Conservation (phyloP, 1,140 invertebrate species). For the Piezodorus guildinii region DNA sequence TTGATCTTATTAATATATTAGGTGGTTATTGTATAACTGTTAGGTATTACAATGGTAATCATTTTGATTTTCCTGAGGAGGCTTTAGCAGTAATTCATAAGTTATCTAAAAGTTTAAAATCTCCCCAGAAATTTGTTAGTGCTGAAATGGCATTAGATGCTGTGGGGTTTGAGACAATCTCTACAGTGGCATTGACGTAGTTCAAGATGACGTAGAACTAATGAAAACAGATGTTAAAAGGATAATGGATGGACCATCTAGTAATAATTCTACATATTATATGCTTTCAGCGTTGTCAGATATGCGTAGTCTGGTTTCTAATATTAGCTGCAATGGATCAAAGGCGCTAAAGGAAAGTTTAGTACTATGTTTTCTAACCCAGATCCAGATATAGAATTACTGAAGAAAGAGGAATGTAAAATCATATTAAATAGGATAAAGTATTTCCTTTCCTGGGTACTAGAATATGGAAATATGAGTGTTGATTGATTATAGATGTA, state of each 20-base stretch:
- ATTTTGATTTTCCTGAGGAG: slow-evolving; percentile 45
- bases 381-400: no score
- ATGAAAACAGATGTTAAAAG: slow-evolving; percentile 35
- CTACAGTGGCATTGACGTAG: slow-evolving; percentile 34
- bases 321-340: slow-evolving; percentile 35
- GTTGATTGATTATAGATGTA: no score
- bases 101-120: slow-evolving; percentile 46
- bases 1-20: slow-evolving; percentile 57
- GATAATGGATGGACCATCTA: slow-evolving; percentile 39
- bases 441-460: no score
- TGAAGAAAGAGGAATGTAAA: no score
- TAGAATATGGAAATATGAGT: no score
- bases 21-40: slow-evolving; percentile 50
- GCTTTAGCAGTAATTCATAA: slow-evolving; percentile 42
- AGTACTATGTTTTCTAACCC: slow-evolving; percentile 41
- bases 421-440: no score
- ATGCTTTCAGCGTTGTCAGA: slow-evolving; percentile 46
- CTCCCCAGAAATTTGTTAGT: slow-evolving; percentile 48
- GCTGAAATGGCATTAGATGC: slow-evolving; percentile 45
- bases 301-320: slow-evolving; percentile 40
- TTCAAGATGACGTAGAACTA: slow-evolving; percentile 32
- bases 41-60: slow-evolving; percentile 58
- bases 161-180: slow-evolving; percentile 43
- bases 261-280: slow-evolving; percentile 37
- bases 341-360: slow-evolving; percentile 35